phyloP scores from a whole-genome alignment of 2,113 vertebrate species.

The Ceyx melanurus region DNA sequence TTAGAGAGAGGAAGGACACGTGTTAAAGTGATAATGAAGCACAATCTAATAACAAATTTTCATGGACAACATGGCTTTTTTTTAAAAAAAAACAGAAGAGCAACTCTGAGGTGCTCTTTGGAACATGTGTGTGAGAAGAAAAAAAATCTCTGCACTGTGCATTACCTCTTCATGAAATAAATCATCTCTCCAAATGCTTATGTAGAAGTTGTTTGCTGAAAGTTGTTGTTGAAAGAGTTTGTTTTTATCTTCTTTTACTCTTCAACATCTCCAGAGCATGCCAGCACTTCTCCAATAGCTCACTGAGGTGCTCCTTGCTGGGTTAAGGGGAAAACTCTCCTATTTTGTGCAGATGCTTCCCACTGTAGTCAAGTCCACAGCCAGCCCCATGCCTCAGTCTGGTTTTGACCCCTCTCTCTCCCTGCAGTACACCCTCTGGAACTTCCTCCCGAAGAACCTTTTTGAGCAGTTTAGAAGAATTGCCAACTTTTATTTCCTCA shows the following conservation, averaged over 20 bases:
- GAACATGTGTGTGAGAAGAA: background rate
- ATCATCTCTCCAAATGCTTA: background rate
- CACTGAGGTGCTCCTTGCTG: rapidly evolving
- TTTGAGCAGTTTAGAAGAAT: slow-evolving; percentile 99
- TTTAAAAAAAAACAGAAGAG: background rate
- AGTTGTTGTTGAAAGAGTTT: background rate
- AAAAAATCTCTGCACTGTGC: background rate
- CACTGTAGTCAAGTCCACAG: no score
- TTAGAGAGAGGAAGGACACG: no score
- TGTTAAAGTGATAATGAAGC: background rate
- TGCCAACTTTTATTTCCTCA: slow-evolving; percentile 99
- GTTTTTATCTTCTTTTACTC: background rate
- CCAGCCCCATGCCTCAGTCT: background rate
- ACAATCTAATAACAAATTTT: background rate
- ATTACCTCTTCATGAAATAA: background rate
- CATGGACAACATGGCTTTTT: background rate
- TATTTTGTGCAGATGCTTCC: background rate
- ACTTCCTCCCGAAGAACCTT: slow-evolving; percentile 98
- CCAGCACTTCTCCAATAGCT: background rate
- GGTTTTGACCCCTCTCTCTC: background rate
- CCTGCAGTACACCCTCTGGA: slow-evolving; percentile 95
- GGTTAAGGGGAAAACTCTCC: rapidly evolving
- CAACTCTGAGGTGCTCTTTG: background rate
- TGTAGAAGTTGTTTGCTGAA: background rate
- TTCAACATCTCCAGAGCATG: background rate